A percentile compares a stretch with the other conserved stretches of the same genome.
These are phyloP conservation scores for Semicossyphus pulcher DNA, from an alignment of 2,113 vertebrate species.

Conservation along the genomic window DNA sequence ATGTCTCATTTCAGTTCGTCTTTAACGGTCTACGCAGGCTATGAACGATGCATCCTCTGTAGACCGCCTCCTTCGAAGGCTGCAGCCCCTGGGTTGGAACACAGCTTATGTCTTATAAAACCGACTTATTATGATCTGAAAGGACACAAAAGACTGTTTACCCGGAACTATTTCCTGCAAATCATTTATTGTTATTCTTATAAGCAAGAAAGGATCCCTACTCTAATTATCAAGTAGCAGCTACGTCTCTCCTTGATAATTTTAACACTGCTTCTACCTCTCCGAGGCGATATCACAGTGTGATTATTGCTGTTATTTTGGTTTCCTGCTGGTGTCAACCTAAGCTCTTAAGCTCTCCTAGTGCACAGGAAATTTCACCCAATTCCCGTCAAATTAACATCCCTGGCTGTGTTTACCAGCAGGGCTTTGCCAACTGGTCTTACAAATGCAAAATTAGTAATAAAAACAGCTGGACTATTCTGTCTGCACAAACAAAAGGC, in stretches of 20 bases:
- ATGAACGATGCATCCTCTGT: too few species aligned
- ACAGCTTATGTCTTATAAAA: too few species aligned
- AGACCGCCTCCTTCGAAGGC: too few species aligned
- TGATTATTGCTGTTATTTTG: conserved; percentile 57
- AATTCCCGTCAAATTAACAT: conserved; percentile 20
- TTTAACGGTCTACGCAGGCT: too few species aligned
- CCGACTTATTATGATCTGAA: too few species aligned
- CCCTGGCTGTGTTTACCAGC: conserved; percentile 18
- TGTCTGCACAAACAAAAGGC: too few species aligned
- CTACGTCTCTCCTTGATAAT: not conserved
- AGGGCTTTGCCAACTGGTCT: conserved; percentile 9
- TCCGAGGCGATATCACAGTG: not conserved
- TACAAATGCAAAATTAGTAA: conserved; percentile 22
- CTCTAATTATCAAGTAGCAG: conserved; percentile 9
- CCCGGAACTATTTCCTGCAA: not conserved
- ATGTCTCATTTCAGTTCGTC: too few species aligned
- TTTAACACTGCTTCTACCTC: conserved; percentile 22
- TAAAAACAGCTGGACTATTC: conserved; percentile 1
- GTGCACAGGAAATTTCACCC: conserved; percentile 6
- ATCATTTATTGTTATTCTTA: not conserved
- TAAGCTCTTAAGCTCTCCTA: conserved; percentile 10
- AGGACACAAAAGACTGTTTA: too few species aligned
- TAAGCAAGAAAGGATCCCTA: not conserved
- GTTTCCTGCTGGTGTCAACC: conserved; percentile 38
- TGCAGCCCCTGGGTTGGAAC: too few species aligned